Evolutionary conservation across 2,888 invertebrate species (phyloP).

Genomic region (Hydraecia micacea): DNA sequence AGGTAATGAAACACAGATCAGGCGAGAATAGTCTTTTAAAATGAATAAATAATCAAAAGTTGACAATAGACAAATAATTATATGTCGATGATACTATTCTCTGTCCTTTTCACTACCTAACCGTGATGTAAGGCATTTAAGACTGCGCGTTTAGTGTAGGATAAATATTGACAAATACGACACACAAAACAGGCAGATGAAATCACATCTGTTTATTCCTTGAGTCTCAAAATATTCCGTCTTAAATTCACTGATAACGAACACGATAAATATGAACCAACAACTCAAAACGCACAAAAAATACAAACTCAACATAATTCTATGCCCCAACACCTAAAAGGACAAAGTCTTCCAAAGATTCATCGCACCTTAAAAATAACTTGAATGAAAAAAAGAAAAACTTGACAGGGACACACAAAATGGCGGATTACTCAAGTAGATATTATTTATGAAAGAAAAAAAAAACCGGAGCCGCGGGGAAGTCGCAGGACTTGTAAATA

Average conservation of each 20-base stretch:
- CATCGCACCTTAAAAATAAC: slow-evolving; percentile 37
- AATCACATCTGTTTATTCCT: not conserved
- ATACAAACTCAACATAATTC: not conserved
- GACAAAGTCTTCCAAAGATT: slow-evolving; percentile 8
- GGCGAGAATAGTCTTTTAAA: no score
- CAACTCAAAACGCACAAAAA: not conserved
- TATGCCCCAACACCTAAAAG: not conserved
- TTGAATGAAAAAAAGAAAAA: slow-evolving; percentile 9
- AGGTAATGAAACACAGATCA: no score
- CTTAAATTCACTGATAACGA: not conserved
- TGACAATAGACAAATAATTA: no score
- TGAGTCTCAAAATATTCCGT: not conserved
- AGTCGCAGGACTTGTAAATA: slow-evolving; percentile 51
- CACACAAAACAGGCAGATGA: not conserved
- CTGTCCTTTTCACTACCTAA: no score
- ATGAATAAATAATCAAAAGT: no score
- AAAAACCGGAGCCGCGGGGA: slow-evolving; percentile 41
- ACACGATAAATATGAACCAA: no score
- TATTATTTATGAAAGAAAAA: slow-evolving; percentile 65
- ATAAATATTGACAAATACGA: not conserved
- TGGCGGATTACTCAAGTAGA: slow-evolving; percentile 65
- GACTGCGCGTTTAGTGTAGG: not conserved
- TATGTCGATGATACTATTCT: no score
- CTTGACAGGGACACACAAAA: slow-evolving; percentile 47
- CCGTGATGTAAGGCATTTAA: no score